These are phyloP conservation scores for Andrena dorsata DNA, from an alignment of 2,888 invertebrate species.

Conservation along the genomic window DNA sequence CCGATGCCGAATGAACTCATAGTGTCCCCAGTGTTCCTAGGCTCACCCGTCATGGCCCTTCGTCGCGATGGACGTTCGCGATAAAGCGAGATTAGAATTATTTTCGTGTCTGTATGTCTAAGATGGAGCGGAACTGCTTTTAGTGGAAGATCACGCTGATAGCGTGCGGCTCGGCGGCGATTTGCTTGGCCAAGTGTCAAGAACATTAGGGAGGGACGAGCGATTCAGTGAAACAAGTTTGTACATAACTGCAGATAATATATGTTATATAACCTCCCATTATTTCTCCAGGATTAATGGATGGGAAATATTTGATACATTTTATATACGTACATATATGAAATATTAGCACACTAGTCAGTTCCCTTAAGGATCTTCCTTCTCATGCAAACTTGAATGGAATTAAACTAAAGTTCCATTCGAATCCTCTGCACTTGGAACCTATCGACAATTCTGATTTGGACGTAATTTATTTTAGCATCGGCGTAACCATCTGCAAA, in stretches of 20 bases:
- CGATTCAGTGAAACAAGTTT: slow-evolving; percentile 50
- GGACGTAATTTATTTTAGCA: background rate
- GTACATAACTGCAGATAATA: slow-evolving; percentile 61
- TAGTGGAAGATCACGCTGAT: slow-evolving; percentile 15
- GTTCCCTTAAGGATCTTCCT: slow-evolving; percentile 62
- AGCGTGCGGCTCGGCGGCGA: slow-evolving; percentile 4
- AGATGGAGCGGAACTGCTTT: slow-evolving; percentile 14
- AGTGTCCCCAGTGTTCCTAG: slow-evolving; percentile 65
- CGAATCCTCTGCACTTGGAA: slow-evolving; percentile 28
- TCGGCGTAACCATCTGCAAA: background rate
- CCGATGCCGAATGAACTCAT: slow-evolving; percentile 22
- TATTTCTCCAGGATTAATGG: slow-evolving; percentile 47
- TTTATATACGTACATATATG: slow-evolving; percentile 55
- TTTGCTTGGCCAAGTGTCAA: slow-evolving; percentile 20
- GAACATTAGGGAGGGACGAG: background rate
- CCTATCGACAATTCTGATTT: slow-evolving; percentile 15
- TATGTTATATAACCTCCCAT: slow-evolving; percentile 23
- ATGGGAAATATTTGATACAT: slow-evolving; percentile 55
- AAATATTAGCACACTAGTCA: slow-evolving; percentile 71
- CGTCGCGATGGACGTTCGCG: slow-evolving; percentile 41
- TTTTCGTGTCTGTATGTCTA: slow-evolving; percentile 4
- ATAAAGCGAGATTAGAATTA: slow-evolving; percentile 21
- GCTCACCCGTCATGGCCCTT: slow-evolving; percentile 29
- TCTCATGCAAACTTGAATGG: slow-evolving; percentile 41
- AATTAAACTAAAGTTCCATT: slow-evolving; percentile 28